Evolutionary conservation across 1,140 invertebrate species (phyloP).

Genomic region (Lordiphosa clarofinis): DNA sequence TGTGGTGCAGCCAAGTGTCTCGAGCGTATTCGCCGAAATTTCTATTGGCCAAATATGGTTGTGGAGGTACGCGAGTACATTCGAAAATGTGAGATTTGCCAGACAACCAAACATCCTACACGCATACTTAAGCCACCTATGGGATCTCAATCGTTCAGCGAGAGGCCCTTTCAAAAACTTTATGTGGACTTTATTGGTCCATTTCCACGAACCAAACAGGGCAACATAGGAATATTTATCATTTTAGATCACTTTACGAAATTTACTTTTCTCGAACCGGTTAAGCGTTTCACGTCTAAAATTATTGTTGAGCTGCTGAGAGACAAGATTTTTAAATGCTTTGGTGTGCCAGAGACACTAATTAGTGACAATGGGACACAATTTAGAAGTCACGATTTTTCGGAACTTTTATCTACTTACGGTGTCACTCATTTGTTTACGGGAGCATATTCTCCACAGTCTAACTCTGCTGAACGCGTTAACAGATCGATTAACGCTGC

Average conservation of each 20-base stretch:
- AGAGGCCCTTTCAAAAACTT: conserved; percentile 1
- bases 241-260: not conserved
- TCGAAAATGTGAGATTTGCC: not conserved
- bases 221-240: not conserved
- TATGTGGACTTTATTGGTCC: conserved; percentile 1
- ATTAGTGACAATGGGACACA: conserved; percentile 7
- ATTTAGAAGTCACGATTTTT: conserved; percentile 10
- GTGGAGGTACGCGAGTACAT: not conserved
- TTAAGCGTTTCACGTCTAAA: not conserved
- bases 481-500: conserved; percentile 7
- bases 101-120: not conserved
- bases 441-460: conserved; percentile 13
- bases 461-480: conserved; percentile 15
- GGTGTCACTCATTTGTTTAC: conserved; percentile 8
- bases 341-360: conserved; percentile 3
- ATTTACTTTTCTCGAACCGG: not conserved
- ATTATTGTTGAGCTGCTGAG: not conserved
- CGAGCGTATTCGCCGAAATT: not conserved
- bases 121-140: not conserved
- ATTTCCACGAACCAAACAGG: not conserved
- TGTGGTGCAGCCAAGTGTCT: conserved; percentile 4
- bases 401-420: not conserved
- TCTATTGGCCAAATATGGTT: conserved; percentile 13
- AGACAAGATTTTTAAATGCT: conserved; percentile 1
- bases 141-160: not conserved